A percentile compares a stretch with the other conserved stretches of the same genome.
These are phyloP conservation scores for Megalops cyprinoides DNA, from an alignment of 2,797 vertebrate species.

Conservation along the genomic window DNA sequence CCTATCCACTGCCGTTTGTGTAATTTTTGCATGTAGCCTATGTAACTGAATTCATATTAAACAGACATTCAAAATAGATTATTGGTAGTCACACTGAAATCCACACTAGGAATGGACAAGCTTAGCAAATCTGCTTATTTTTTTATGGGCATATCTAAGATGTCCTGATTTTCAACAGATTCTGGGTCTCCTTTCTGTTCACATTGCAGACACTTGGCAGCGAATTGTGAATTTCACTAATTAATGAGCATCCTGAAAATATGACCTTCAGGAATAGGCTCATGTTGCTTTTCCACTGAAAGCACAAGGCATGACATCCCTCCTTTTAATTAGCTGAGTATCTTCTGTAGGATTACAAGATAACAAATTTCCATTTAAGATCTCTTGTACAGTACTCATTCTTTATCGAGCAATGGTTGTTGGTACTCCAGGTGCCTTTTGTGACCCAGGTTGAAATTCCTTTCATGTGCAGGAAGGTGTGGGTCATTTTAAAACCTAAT, in stretches of 20 bases:
- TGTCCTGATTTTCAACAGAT: background rate
- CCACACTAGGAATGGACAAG: background rate
- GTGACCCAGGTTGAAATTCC: no score
- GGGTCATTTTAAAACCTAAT: no score
- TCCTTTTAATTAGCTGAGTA: background rate
- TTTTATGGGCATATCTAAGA: no score
- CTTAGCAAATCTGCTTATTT: background rate
- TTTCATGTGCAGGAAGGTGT: no score
- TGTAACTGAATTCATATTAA: no score
- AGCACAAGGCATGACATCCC: conserved; percentile 27
- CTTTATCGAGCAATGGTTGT: no score
- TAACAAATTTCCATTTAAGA: background rate
- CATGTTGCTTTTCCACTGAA: conserved; percentile 54
- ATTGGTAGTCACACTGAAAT: background rate
- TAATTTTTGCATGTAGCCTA: no score
- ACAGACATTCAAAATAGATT: no score
- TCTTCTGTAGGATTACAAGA: no score
- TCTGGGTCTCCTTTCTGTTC: background rate
- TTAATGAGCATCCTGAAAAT: conserved; percentile 62
- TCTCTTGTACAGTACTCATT: no score
- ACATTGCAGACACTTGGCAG: background rate
- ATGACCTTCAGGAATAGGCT: conserved; percentile 51
- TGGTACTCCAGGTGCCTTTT: no score
- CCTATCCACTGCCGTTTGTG: no score
- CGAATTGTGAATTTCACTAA: conserved; percentile 57